These are phyloP conservation scores for Rhinichthys klamathensis DNA, from an alignment of 2,113 vertebrate species.

Conservation along the genomic window DNA sequence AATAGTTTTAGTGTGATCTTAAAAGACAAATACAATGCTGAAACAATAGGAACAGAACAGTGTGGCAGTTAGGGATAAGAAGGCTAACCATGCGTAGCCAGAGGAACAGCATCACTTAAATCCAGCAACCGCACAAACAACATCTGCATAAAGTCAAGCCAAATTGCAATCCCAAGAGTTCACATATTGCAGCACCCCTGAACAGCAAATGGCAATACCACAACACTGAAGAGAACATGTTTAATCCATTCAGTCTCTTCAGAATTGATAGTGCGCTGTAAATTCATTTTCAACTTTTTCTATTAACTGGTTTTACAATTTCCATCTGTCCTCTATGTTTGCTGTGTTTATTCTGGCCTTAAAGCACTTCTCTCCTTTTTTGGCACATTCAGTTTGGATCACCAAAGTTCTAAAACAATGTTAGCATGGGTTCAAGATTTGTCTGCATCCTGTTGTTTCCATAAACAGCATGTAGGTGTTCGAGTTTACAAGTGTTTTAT, in stretches of 20 bases:
- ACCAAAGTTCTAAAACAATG: neutral
- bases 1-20: neutral
- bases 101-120: constrained; percentile 12
- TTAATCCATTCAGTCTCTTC: constrained; percentile 17
- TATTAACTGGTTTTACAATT: constrained; percentile 16
- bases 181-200: neutral
- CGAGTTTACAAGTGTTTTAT: constrained; percentile 40
- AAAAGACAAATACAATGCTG: constrained; percentile 3
- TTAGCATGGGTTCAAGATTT: neutral
- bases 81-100: neutral
- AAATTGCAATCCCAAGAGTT: constrained; percentile 29
- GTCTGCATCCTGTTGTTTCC: constrained; percentile 20
- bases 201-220: constrained; percentile 43
- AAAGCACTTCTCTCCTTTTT: neutral
- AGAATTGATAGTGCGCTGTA: neutral
- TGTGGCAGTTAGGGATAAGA: neutral
- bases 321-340: constrained; percentile 15
- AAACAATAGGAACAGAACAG: neutral
- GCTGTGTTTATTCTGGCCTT: constrained; percentile 1
- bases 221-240: constrained; percentile 22
- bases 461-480: constrained; percentile 3
- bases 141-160: constrained; percentile 31
- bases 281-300: neutral
- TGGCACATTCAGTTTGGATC: neutral
- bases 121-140: constrained; percentile 35